Conservation (phyloP, 2,113 vertebrate species). For the Xerus inauris region DNA sequence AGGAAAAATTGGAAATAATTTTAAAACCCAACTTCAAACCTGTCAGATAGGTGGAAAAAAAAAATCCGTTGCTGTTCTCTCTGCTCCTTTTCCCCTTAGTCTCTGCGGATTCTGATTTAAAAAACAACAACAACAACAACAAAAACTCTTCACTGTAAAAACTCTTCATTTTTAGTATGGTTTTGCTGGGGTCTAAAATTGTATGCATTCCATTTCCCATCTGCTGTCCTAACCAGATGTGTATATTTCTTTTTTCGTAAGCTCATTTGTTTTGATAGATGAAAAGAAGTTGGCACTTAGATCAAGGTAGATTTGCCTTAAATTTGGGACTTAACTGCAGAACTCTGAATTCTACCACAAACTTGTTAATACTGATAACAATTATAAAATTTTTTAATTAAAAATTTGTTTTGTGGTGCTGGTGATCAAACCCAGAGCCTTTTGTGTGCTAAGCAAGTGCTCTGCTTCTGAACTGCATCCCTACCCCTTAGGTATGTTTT, state of each 20-base stretch:
- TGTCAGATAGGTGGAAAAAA: background rate
- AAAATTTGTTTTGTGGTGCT: too few species aligned
- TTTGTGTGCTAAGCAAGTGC: too few species aligned
- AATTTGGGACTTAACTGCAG: background rate
- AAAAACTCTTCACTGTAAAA: background rate
- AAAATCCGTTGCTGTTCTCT: background rate
- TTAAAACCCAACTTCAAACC: too few species aligned
- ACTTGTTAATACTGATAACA: background rate
- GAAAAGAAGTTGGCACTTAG: background rate
- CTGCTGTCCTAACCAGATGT: background rate
- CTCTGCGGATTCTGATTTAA: background rate
- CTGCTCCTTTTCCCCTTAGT: background rate
- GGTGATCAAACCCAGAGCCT: too few species aligned
- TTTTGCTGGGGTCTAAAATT: background rate
- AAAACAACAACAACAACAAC: background rate
- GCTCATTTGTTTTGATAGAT: background rate
- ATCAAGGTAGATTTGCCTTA: conserved; percentile 9
- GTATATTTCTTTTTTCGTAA: background rate
- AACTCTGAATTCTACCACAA: background rate
- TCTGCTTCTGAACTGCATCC: too few species aligned
- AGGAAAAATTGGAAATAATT: too few species aligned
- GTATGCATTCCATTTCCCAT: background rate
- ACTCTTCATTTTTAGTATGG: conserved; percentile 26
- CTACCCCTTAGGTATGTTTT: background rate
- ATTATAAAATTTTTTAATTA: background rate